phyloP scores from a whole-genome alignment of 2,888 invertebrate species.

The Drosophila pseudotakahashii region DNA sequence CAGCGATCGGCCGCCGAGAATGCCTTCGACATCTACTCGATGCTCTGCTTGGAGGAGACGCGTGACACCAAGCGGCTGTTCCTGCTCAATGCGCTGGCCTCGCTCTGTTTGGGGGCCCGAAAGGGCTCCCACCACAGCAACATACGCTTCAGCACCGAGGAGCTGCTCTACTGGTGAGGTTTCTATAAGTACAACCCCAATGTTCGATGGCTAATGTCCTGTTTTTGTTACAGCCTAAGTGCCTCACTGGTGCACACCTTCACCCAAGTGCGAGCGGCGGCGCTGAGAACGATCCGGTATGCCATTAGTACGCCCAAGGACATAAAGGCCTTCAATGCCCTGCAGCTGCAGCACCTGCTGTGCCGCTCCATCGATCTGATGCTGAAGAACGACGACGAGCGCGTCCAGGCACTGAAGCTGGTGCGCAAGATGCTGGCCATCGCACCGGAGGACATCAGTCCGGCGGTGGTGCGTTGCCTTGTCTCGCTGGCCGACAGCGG shows the following conservation, averaged over 20 bases:
- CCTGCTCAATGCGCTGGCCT: slow-evolving; percentile 94
- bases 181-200: neutral
- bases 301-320: slow-evolving; percentile 91
- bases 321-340: slow-evolving; percentile 90
- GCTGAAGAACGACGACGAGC: slow-evolving; percentile 95
- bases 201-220: neutral
- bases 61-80: slow-evolving; percentile 92
- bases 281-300: slow-evolving; percentile 94
- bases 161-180: slow-evolving; percentile 92
- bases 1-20: slow-evolving; percentile 87
- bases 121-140: slow-evolving; percentile 62
- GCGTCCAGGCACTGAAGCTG: slow-evolving; percentile 95
- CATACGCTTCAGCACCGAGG: slow-evolving; percentile 90
- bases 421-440: slow-evolving; percentile 88
- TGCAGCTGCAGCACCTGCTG: slow-evolving; percentile 93
- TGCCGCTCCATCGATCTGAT: slow-evolving; percentile 94
- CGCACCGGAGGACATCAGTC: slow-evolving; percentile 89
- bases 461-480: slow-evolving; percentile 91
- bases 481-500: slow-evolving; percentile 93
- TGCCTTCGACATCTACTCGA: slow-evolving; percentile 87
- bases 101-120: slow-evolving; percentile 85
- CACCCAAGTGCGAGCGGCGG: slow-evolving; percentile 95
- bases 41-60: slow-evolving; percentile 86
- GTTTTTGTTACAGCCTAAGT: slow-evolving; percentile 88
- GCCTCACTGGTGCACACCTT: slow-evolving; percentile 93